Conservation (phyloP, 2,797 vertebrate genomes). For the Coregonus ussuriensis region DNA sequence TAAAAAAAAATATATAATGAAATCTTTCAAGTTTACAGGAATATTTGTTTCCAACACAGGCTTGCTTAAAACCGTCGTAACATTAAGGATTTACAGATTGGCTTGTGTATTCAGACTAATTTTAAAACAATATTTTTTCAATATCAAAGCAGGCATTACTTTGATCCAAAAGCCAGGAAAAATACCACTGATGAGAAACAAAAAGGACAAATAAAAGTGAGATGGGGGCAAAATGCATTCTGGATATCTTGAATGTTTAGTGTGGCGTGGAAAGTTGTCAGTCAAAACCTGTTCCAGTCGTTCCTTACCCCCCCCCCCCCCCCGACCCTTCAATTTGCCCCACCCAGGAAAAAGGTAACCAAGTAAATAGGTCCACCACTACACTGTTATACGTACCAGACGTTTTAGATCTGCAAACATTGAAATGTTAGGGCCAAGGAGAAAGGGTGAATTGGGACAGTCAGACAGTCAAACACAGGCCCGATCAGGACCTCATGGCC, state of each 20-base stretch:
- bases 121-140: constrained; percentile 63
- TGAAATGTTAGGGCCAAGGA: background rate
- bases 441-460: background rate
- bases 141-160: constrained; percentile 67
- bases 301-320: background rate
- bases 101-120: constrained; percentile 60
- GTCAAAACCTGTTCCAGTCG: constrained; percentile 21
- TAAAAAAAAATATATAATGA: constrained; percentile 68
- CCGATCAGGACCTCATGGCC: constrained; percentile 77
- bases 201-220: constrained; percentile 52
- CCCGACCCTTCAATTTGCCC: background rate
- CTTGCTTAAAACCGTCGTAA: constrained; percentile 58
- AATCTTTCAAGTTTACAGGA: constrained; percentile 85
- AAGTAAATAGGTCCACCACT: no score
- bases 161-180: constrained; percentile 66
- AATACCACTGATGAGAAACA: constrained; percentile 64
- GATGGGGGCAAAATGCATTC: constrained; percentile 66
- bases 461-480: constrained; percentile 70
- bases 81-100: constrained; percentile 60
- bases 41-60: constrained; percentile 67
- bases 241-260: constrained; percentile 72
- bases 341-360: no score
- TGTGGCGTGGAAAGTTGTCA: constrained; percentile 72
- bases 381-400: no score
- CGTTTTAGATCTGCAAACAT: background rate